phyloP scores from a whole-genome alignment of 1,140 invertebrate species.

The Drosophila melanogaster region Release_6_plus_ISO1_MT NC_004354.4:2097001-2097500 shows the following conservation, averaged over 20 bases:
- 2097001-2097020: not conserved
- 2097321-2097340: slow-evolving; percentile 20
- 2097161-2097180: slow-evolving; percentile 30
- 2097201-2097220: slow-evolving; percentile 30
- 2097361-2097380: slow-evolving; percentile 6
- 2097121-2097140: not conserved
- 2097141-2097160: slow-evolving; percentile 27
- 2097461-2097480: slow-evolving; percentile 21
- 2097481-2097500: not conserved
- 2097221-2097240: slow-evolving; percentile 10
- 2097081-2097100: not conserved
- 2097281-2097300: slow-evolving; percentile 15
- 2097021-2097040: not conserved
- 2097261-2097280: slow-evolving; percentile 26
- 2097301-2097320: slow-evolving; percentile 33
- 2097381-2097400: slow-evolving; percentile 15
- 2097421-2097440: slow-evolving; percentile 23
- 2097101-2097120: slow-evolving; percentile 4
- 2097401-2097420: slow-evolving; percentile 20
- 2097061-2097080: slow-evolving; percentile 6
- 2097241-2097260: slow-evolving; percentile 25
- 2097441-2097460: slow-evolving; percentile 12
- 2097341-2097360: slow-evolving; percentile 10
- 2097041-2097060: not conserved
- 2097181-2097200: slow-evolving; percentile 1